Base-by-base conservation (phyloP, 2,797 vertebrate genomes). In the Melanotaenia parkinsoni region DNA sequence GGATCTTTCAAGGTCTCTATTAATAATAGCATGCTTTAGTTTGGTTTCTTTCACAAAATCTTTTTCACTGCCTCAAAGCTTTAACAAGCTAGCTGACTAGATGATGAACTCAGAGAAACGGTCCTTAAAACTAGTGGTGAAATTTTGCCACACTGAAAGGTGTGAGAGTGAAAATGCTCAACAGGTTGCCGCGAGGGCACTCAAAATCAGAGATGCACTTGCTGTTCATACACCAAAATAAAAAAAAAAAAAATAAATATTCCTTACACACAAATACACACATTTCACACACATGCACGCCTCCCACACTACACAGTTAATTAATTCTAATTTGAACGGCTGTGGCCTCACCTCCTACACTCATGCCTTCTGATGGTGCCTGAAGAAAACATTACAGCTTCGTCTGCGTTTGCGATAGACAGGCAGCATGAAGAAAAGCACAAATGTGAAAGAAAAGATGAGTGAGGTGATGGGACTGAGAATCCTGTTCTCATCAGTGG, bases 281-380 rank as follows among this genome's bases (percentile, higher is more conserved):
- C 68, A 57, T 74, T 58, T 70, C 61, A 75, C 75, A 79, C 69
- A 70, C 85, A 78, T 62, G 66, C 80, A 73, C 5, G 66, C 81
- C 84, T 86, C 88, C 81, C 73, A 89, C 91, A 83, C 80, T 67
- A 61, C 88, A 82, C 32, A 82, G 70, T 83, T 89, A 89, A 93
- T 93, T 88, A 86, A 92, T 92, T 92, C 88, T 82, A 91, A 92
- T 91, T 90, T 85, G 83, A 89, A 88, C 64, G 69, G 63, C 87
- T 67, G 72, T 82, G 84, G 89, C 85, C 88, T 93, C 89, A 88
- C 88, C 89, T 88, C 92, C 91, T 75, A 92, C 92, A 83, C 90
- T 79, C 65, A 1, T 83, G 88, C 82, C 85, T 90, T 73, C 70
- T 67, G 70, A 82, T 67, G 72, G 77, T 50, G 84, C 70, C 85